Base-by-base conservation (phyloP, 2,888 invertebrate species). In the Brachylomia viminalis region DNA sequence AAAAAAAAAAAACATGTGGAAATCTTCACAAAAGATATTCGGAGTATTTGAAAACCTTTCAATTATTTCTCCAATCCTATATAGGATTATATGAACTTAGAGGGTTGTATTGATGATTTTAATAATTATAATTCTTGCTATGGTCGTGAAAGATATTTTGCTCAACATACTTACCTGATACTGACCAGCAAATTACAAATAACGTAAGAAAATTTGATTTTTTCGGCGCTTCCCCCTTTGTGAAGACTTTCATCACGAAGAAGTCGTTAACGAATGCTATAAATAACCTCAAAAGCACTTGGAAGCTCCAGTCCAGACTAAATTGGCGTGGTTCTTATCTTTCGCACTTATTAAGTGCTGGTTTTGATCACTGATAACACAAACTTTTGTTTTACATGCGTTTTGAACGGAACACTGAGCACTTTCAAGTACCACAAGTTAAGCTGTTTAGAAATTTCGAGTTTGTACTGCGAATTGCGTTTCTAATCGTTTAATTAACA, bases 321-420 rank as follows among this genome's bases (percentile, higher is more conserved):
- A 80, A 79, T 84, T 87, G 81, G 86, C 84, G 89, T 77, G 77
- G 73, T n/a, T 70, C 72, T 86, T 87, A 88, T 88, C 88, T 65
- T 74, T 52, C 45, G 75, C 72, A 86, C 82, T 84, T 75, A 62
- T 20, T 66, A 84, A 86, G 88, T 81, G n/a, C 65, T 80, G 49
- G 62, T 82, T 73, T 70, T 79, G 86, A 88, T 87, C 79, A 52
- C 58, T 72, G 87, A 88, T 88, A 87, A 23, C 70, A 38, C 49
- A 67, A 82, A 80, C 76, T 84, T 86, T 81, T 67, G 73, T 83
- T 77, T 72, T 62, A 67, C 76, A 78, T 86, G 84, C 84, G 86
- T 87, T 87, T 64, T 38, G 13, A n/a, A 58, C 66, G 6, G 15
- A 42, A 30, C 67, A 38, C 11, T 66, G 59, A 71, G 71, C 72